Evolutionary conservation across 2,113 vertebrate species (phyloP).

Genomic region (Pachycephala philippinensis): DNA sequence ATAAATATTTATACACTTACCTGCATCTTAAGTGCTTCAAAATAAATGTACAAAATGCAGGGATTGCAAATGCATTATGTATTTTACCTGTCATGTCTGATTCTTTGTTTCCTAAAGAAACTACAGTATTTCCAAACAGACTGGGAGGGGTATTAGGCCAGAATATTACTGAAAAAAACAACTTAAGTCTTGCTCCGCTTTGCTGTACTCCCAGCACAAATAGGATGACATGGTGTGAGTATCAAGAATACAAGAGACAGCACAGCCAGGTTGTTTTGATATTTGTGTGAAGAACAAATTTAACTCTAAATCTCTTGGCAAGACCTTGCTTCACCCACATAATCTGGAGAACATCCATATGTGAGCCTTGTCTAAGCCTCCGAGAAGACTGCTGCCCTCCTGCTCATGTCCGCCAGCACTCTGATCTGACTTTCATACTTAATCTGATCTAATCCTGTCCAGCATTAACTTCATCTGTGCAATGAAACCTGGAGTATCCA

Average conservation of each 20-base stretch:
- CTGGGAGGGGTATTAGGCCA: conserved; percentile 57
- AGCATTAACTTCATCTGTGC: conserved; percentile 84
- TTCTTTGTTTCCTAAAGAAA: conserved; percentile 78
- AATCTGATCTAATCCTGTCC: conserved; percentile 85
- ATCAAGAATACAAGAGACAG: conserved; percentile 66
- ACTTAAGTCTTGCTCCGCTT: conserved; percentile 54
- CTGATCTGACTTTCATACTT: conserved; percentile 83
- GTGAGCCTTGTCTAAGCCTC: conserved; percentile 74
- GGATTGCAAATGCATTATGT: conserved; percentile 72
- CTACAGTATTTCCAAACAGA: conserved; percentile 58
- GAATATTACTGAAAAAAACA: conserved; percentile 65
- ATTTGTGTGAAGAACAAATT: conserved; percentile 78
- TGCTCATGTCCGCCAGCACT: conserved; percentile 71
- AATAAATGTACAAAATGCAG: conserved; percentile 39
- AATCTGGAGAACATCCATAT: conserved; percentile 77
- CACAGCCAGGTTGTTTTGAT: conserved; percentile 73
- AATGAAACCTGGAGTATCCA: conserved; percentile 83
- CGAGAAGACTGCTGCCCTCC: conserved; percentile 72
- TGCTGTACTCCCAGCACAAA: conserved; percentile 66
- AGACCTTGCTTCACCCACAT: conserved; percentile 72
- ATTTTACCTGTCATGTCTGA: conserved; percentile 76
- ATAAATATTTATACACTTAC: conserved; percentile 60
- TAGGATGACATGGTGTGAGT: conserved; percentile 76
- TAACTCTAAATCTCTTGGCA: conserved; percentile 79
- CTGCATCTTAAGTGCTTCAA: conserved; percentile 46